Evolutionary conservation across 2,797 vertebrate species (phyloP), one percentile per base, ranked within the genome.

Genomic region (Neosalanx taihuensis): DNA sequence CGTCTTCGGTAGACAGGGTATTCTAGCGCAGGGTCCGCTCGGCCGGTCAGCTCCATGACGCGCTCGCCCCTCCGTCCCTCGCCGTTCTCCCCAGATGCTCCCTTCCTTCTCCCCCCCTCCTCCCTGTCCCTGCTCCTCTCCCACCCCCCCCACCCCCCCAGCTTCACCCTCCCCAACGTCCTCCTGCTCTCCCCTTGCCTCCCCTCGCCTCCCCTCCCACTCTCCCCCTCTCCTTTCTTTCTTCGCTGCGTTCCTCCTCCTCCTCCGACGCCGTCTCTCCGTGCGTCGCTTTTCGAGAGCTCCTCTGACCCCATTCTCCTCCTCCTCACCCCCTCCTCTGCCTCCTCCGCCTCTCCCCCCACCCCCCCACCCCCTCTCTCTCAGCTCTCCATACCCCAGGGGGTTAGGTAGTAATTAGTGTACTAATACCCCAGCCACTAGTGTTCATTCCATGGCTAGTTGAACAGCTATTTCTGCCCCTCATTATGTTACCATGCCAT

Each of bases 341-440:
- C 41, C 76, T 73, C 71, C 80, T 81, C 78, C 79, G 1, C 51
- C 51, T 15, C 15, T 18, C 51, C 41, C 41, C 5, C 41, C 41
- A 5, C 12, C 41, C 41, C 51, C 18, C 51, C 17, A 1, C 18
- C 51, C 17, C 0, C 18, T n/a, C 51, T 78, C 77, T 70, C 67
- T 76, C 71, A 66, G 69, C 74, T 51, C 65, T 26, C 76, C 12
- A 26, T 5, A 4, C 80, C 84, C 79, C 73, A 62, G 3, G 82
- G 83, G 81, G 33, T 76, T 72, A 69, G 77, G 71, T 67, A 80
- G 81, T 85, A 86, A 90, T 92, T 87, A 91, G 77, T 81, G 87
- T 89, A 86, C 86, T 74, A 74, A 83, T 86, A 73, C 81, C 77
- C 67, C 76, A 83, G 74, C 81, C 82, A 72, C 70, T 78, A 76